Percentiles rank a stretch among this genome's conserved stretches.
These are phyloP conservation scores for Dryadula phaetusa DNA, from an alignment of 2,888 invertebrate species.

Conservation along the genomic window DNA sequence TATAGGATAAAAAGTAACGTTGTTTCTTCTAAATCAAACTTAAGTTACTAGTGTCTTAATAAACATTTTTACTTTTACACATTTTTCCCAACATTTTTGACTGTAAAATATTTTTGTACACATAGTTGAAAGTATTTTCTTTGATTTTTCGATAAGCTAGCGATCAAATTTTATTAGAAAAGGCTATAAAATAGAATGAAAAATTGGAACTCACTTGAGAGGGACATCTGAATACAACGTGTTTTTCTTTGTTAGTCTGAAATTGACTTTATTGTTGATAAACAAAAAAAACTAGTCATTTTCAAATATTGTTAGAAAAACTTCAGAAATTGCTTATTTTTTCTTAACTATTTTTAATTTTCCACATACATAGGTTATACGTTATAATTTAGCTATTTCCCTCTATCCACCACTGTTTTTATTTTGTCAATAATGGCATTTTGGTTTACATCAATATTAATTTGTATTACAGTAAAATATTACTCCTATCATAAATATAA, in stretches of 20 bases:
- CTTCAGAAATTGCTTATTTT: not conserved
- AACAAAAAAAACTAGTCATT: slow-evolving; percentile 1
- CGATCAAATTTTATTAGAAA: slow-evolving; percentile 11
- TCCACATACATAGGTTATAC: too few relatives aligned
- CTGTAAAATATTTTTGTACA: not conserved
- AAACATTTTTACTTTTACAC: too few relatives aligned
- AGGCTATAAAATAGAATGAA: slow-evolving; percentile 11
- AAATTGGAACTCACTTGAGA: slow-evolving; percentile 27
- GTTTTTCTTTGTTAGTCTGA: slow-evolving; percentile 32
- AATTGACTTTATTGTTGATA: slow-evolving; percentile 34
- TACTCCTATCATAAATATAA: too few relatives aligned
- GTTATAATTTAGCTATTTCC: too few relatives aligned
- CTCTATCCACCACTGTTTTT: too few relatives aligned
- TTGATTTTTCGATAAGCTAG: not conserved
- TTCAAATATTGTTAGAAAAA: not conserved
- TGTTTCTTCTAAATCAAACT: too few relatives aligned
- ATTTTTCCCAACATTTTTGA: too few relatives aligned
- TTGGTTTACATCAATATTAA: too few relatives aligned
- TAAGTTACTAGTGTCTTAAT: too few relatives aligned
- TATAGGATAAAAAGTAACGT: too few relatives aligned
- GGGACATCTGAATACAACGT: slow-evolving; percentile 25
- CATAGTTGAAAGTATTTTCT: not conserved
- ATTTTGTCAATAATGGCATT: too few relatives aligned
- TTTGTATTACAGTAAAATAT: too few relatives aligned
- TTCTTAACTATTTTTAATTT: not conserved